A percentile compares a stretch with the other conserved stretches of the same genome.
phyloP scores from a whole-genome alignment of 2,888 invertebrate genomes.

The Epistrophella euchroma region DNA sequence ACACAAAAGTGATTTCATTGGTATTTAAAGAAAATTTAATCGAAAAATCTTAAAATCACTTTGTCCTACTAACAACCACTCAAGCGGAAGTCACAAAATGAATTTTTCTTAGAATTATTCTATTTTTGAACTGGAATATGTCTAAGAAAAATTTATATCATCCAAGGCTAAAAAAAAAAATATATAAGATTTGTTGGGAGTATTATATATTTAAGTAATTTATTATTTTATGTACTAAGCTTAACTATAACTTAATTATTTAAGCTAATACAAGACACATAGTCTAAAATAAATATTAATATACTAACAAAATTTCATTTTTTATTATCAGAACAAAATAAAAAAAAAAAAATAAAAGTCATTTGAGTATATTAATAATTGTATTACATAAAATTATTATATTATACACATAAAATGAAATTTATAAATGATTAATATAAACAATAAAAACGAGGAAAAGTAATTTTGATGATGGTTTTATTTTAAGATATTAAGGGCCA shows the following conservation, averaged over 20 bases:
- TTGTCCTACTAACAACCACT: neutral
- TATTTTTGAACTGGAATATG: constrained; percentile 3
- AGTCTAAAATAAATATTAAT: constrained; percentile 68
- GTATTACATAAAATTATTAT: constrained; percentile 75
- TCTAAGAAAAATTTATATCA: constrained; percentile 36
- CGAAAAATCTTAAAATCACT: neutral
- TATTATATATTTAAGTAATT: constrained; percentile 46
- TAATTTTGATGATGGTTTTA: neutral
- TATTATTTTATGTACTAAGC: constrained; percentile 66
- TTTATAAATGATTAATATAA: constrained; percentile 75
- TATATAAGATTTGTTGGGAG: constrained; percentile 35
- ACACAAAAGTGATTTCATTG: constrained; percentile 4
- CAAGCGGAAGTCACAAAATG: constrained; percentile 26
- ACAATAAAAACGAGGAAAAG: constrained; percentile 72
- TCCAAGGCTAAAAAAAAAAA: constrained; percentile 27
- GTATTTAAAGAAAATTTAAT: neutral
- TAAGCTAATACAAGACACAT: constrained; percentile 69
- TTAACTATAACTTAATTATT: constrained; percentile 61
- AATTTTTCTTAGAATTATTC: constrained; percentile 32
- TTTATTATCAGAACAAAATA: constrained; percentile 70
- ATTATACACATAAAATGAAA: constrained; percentile 74
- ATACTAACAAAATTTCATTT: constrained; percentile 73
- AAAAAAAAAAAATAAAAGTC: constrained; percentile 16
- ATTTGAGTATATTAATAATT: constrained; percentile 73
- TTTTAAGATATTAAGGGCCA: no score